These are phyloP conservation scores for Ellobius talpinus DNA, from an alignment of 2,113 vertebrate genomes.

Conservation along the genomic window DNA sequence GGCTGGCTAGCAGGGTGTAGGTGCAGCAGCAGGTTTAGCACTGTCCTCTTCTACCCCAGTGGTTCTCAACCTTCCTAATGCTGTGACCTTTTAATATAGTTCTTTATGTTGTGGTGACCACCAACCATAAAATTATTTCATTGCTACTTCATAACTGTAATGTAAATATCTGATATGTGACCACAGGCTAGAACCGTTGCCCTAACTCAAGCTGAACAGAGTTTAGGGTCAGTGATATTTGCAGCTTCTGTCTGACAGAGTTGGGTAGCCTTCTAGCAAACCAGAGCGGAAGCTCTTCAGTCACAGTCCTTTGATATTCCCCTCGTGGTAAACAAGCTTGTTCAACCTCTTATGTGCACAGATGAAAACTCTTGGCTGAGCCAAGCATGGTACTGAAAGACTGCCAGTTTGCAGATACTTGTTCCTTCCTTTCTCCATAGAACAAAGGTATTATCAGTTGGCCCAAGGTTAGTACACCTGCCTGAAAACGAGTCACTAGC, in stretches of 20 bases:
- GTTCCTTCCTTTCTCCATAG: conserved; percentile 58
- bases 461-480: conserved; percentile 13
- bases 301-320: neutral
- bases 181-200: neutral
- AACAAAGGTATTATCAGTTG: conserved; percentile 60
- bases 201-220: neutral
- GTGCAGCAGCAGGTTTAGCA: neutral
- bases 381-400: conserved; percentile 3
- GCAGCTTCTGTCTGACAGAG: neutral
- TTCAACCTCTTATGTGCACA: neutral
- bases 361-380: conserved; percentile 1
- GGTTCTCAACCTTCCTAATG: neutral
- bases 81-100: neutral
- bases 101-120: neutral
- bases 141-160: neutral
- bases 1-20: neutral
- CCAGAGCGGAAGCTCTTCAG: conserved; percentile 49
- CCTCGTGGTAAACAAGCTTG: neutral
- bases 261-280: neutral
- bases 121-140: neutral
- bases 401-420: conserved; percentile 47
- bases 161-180: neutral
- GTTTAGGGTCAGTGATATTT: neutral
- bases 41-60: neutral
- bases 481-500: conserved; percentile 25